Conservation (phyloP, 2,888 invertebrate species). For the Melanotus villosus region DNA sequence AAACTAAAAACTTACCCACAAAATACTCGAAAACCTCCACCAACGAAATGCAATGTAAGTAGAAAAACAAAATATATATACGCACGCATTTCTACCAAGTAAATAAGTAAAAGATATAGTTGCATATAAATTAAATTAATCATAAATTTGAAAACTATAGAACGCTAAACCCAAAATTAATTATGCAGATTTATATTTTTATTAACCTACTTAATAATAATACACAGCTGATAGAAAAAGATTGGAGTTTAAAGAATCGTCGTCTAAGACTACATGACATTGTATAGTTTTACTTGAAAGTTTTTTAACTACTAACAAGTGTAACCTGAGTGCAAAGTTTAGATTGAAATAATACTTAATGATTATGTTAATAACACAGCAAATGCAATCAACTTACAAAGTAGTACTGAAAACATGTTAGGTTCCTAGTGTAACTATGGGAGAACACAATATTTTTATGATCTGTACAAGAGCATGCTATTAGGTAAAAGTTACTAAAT, state of each 20-base stretch:
- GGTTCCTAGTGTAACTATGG: background rate
- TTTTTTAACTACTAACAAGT: constrained; percentile 11
- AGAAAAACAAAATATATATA: constrained; percentile 58
- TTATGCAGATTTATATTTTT: constrained; percentile 22
- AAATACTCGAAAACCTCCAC: constrained; percentile 61
- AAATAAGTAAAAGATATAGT: constrained; percentile 39
- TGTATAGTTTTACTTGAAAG: no score
- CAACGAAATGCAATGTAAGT: constrained; percentile 63
- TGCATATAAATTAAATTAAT: constrained; percentile 33
- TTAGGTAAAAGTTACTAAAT: no score
- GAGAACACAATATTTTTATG: no score
- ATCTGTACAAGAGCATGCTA: no score
- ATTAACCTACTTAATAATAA: background rate
- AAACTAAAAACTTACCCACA: constrained; percentile 63
- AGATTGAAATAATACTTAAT: background rate
- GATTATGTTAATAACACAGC: background rate
- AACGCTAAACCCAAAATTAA: constrained; percentile 35
- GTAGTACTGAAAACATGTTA: background rate
- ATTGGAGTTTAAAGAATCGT: background rate
- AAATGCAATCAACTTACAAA: background rate
- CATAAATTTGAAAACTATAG: constrained; percentile 28
- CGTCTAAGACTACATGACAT: background rate
- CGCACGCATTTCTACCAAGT: constrained; percentile 41
- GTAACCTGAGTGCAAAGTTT: constrained; percentile 24
- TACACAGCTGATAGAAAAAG: background rate